Evolutionary conservation across 2,113 vertebrate genomes (phyloP).

Genomic region (Cnemophilus loriae): DNA sequence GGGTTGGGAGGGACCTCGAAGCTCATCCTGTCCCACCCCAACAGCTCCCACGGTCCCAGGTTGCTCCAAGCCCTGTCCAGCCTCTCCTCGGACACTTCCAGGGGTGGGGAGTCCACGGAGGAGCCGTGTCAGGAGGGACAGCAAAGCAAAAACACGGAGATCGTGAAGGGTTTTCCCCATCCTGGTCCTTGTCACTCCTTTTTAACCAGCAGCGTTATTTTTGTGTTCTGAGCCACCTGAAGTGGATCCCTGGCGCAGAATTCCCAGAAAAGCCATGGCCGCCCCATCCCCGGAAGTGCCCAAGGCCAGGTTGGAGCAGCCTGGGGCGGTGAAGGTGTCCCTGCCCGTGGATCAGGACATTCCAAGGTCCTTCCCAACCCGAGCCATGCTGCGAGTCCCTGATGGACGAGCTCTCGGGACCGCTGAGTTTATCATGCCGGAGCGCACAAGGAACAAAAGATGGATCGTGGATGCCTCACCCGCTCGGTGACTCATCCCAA

Average conservation of each 20-base stretch:
- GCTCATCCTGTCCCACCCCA: background rate
- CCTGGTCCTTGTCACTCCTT: background rate
- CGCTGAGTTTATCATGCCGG: background rate
- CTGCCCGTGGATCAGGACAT: fast-evolving
- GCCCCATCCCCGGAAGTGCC: background rate
- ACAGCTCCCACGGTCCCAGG: too few relatives aligned
- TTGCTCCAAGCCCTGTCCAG: too few relatives aligned
- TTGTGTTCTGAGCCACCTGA: background rate
- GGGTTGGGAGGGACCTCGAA: background rate
- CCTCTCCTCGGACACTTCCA: background rate
- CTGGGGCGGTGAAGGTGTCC: fast-evolving
- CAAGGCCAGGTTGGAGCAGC: background rate
- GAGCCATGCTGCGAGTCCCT: background rate
- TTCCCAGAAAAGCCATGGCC: background rate
- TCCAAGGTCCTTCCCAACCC: background rate
- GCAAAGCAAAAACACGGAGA: background rate
- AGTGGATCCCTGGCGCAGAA: background rate
- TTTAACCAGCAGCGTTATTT: background rate
- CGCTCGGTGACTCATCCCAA: slow-evolving; percentile 3
- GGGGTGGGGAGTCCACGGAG: background rate
- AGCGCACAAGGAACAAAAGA: background rate
- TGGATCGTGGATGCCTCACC: background rate
- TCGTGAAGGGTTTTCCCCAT: too few relatives aligned
- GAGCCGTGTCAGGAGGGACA: background rate
- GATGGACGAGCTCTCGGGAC: background rate